Evolutionary conservation across 2,113 vertebrate species (phyloP).

Genomic region (Dasyornis broadbenti): DNA sequence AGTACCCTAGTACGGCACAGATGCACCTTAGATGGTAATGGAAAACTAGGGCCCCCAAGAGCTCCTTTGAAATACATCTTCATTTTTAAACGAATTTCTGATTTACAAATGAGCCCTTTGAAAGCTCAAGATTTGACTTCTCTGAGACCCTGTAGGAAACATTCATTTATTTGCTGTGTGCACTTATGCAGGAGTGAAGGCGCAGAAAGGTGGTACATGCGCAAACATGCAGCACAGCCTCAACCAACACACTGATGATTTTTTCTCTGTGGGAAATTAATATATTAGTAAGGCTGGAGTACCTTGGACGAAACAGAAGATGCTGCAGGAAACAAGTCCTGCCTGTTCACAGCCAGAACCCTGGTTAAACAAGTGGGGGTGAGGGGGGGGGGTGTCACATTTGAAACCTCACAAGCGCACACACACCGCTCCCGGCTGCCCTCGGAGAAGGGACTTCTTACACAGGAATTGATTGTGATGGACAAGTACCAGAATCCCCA

Average conservation of each 20-base stretch:
- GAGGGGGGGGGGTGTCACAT: rapidly evolving
- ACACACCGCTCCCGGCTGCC: not conserved
- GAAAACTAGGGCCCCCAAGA: not conserved
- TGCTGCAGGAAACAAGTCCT: not conserved
- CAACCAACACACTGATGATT: rapidly evolving
- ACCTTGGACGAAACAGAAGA: not conserved
- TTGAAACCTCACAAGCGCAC: not conserved
- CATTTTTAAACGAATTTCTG: not conserved
- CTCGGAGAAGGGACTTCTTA: not conserved
- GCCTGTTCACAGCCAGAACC: not conserved
- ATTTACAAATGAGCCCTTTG: not conserved
- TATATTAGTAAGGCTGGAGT: not conserved
- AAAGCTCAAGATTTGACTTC: not conserved
- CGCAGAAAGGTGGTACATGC: not conserved
- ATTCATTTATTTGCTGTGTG: not conserved
- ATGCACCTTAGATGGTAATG: not conserved
- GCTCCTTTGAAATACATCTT: not conserved
- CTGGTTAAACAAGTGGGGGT: not conserved
- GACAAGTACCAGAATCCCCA: not conserved
- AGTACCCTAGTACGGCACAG: not conserved
- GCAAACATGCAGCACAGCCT: not conserved
- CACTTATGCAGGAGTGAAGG: not conserved
- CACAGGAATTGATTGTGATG: not conserved
- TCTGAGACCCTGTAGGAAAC: not conserved
- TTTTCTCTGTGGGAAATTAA: not conserved